Percentiles rank a stretch among this genome's conserved stretches.
These are phyloP conservation scores for Catocala sponsa DNA, from an alignment of 2,888 invertebrate genomes.

Conservation along the genomic window DNA sequence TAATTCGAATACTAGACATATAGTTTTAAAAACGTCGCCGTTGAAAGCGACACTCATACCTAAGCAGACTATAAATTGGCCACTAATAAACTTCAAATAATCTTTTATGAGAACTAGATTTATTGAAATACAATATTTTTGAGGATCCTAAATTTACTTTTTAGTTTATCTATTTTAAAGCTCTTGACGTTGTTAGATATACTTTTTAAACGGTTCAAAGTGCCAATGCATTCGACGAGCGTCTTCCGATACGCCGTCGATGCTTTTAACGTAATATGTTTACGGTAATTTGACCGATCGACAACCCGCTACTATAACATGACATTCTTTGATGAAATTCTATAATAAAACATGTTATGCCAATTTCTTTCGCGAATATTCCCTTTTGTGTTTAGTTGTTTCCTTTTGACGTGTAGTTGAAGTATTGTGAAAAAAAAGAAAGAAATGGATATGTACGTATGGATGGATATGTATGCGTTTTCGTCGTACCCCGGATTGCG, in stretches of 20 bases:
- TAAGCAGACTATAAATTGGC: too few species aligned
- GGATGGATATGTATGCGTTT: neutral
- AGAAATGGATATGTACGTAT: neutral
- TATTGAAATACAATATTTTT: too few species aligned
- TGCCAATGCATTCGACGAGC: neutral
- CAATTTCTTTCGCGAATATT: neutral
- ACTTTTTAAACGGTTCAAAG: neutral
- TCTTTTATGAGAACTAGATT: too few species aligned
- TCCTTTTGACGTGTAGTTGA: neutral
- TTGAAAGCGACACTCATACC: too few species aligned
- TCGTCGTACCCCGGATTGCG: too few species aligned
- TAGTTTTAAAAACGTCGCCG: too few species aligned
- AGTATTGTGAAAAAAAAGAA: neutral
- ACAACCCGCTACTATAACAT: neutral
- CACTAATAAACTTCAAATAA: too few species aligned
- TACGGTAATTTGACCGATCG: constrained; percentile 3
- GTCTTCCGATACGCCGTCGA: neutral
- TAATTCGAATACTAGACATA: too few species aligned
- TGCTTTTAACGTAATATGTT: constrained; percentile 7
- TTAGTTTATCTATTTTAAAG: too few species aligned
- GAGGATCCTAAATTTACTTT: too few species aligned
- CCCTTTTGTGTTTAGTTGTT: constrained; percentile 2
- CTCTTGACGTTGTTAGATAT: too few species aligned
- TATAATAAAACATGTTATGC: constrained; percentile 3
- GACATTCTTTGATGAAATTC: constrained; percentile 3